These are phyloP conservation scores for Hydrocynus forskahlii DNA, from an alignment of 2,797 vertebrate genomes.

Conservation along the genomic window DNA sequence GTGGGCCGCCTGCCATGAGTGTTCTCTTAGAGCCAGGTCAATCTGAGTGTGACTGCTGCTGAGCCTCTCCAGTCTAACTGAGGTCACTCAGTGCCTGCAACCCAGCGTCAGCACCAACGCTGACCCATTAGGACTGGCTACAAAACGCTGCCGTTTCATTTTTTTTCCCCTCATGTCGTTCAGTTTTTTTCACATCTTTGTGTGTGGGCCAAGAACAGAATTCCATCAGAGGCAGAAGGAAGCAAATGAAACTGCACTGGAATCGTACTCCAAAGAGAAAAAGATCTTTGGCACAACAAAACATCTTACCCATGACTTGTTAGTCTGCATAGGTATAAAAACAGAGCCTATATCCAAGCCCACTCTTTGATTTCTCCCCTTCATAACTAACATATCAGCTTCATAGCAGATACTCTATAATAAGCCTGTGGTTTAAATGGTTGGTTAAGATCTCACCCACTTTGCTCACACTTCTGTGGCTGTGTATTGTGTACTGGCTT, in stretches of 20 bases:
- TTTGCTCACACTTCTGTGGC: too few species aligned
- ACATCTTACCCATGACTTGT: too few species aligned
- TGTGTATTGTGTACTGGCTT: too few species aligned
- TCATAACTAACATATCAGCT: too few species aligned
- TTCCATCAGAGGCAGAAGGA: background rate
- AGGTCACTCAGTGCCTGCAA: background rate
- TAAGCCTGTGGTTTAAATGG: too few species aligned
- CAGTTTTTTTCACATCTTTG: background rate
- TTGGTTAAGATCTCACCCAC: too few species aligned
- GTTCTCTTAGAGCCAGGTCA: background rate
- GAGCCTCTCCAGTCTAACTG: background rate
- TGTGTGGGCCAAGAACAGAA: background rate
- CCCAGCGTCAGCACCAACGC: background rate
- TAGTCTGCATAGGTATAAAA: too few species aligned
- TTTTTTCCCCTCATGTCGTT: background rate
- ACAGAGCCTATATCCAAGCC: too few species aligned
- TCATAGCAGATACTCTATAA: too few species aligned
- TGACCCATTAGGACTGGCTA: background rate
- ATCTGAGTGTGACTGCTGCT: background rate
- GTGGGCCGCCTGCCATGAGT: background rate
- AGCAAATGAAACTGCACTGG: background rate
- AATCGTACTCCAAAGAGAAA: background rate
- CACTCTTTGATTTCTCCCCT: too few species aligned
- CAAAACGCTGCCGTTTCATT: background rate
- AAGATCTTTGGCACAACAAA: too few species aligned